Evolutionary conservation across 1,140 invertebrate species (phyloP).

Genomic region (Zeugodacus cucurbitae): DNA sequence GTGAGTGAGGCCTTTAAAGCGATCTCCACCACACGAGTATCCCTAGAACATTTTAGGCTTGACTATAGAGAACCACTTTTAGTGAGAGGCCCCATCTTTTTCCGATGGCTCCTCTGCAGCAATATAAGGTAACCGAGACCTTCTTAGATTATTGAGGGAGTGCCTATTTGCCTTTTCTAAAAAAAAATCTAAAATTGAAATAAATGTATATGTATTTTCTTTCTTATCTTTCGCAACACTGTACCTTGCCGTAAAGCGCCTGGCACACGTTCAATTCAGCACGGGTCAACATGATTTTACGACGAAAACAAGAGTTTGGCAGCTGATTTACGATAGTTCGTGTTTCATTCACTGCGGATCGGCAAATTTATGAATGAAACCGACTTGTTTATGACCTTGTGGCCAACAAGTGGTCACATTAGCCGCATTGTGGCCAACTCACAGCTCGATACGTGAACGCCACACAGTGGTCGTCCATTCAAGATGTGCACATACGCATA

Average conservation of each 20-base stretch:
- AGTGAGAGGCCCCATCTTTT: no score
- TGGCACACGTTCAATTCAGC: background rate
- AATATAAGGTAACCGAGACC: no score
- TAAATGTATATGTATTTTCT: background rate
- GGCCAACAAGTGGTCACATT: background rate
- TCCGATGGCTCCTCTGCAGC: no score
- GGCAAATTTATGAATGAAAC: constrained; percentile 17
- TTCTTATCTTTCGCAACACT: no score
- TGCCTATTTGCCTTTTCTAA: no score
- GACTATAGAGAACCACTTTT: no score
- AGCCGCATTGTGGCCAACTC: constrained; percentile 13
- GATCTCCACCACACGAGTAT: no score
- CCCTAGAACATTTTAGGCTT: no score
- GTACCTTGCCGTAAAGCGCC: background rate
- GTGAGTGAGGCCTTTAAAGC: no score
- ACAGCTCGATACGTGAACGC: background rate
- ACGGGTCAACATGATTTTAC: background rate
- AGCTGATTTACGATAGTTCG: constrained; percentile 4
- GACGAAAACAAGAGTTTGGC: background rate
- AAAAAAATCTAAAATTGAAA: no score
- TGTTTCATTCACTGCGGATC: constrained; percentile 11
- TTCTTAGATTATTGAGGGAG: no score
- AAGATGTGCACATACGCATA: background rate
- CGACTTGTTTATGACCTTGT: constrained; percentile 21
- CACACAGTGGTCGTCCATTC: constrained; percentile 6